Conservation (phyloP, 2,888 invertebrate genomes). For the Germaria angustata region DNA sequence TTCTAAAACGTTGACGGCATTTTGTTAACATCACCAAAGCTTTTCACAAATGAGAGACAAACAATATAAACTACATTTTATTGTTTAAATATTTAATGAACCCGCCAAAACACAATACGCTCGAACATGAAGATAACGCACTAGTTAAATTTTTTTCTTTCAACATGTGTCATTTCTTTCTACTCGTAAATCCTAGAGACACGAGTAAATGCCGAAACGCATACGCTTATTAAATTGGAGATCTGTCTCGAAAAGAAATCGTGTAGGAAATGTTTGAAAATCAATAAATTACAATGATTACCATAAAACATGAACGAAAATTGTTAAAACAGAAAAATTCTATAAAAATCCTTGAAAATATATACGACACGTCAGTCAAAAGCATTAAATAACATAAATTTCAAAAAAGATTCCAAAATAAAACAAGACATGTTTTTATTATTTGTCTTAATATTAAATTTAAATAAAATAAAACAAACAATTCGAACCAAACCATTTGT, state of each 20-base stretch:
- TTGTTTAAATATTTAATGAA: constrained; percentile 48
- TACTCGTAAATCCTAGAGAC: not conserved
- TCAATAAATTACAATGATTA: constrained; percentile 66
- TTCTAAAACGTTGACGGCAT: not conserved
- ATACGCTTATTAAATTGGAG: not conserved
- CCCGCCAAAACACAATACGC: constrained; percentile 1
- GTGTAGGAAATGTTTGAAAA: constrained; percentile 63
- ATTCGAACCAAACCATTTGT: constrained; percentile 42
- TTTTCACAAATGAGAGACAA: constrained; percentile 23
- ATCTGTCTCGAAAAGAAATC: constrained; percentile 29
- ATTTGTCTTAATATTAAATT: constrained; percentile 41
- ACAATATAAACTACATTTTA: constrained; percentile 42
- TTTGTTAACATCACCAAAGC: constrained; percentile 36
- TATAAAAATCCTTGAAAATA: constrained; percentile 57
- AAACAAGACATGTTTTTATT: constrained; percentile 27
- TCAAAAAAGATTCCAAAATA: constrained; percentile 23
- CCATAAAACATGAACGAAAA: constrained; percentile 66
- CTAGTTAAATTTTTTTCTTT: not conserved
- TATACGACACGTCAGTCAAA: constrained; percentile 53
- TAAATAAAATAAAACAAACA: constrained; percentile 28
- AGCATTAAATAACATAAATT: constrained; percentile 55
- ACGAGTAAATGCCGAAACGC: not conserved
- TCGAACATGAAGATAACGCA: not conserved
- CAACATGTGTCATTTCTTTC: not conserved
- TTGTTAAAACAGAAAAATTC: constrained; percentile 42